Base-by-base conservation (phyloP, 1,140 invertebrate species). In the Aphaenogaster ashmeadi region DNA sequence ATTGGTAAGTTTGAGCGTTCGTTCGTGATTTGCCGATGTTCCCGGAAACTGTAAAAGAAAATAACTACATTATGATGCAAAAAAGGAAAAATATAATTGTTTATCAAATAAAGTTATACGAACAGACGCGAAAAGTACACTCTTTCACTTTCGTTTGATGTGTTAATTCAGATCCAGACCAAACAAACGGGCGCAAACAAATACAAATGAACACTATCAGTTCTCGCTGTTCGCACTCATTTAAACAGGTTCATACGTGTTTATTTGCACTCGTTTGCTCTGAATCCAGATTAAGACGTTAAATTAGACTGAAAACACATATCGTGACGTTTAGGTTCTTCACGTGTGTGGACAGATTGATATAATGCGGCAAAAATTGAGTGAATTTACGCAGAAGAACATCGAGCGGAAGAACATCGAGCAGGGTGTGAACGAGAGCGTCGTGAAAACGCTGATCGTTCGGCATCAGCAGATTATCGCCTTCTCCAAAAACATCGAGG, bases 331-430 rank as follows among this genome's bases (percentile, higher is more conserved):
- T 60, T 38, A 84, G 80, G 54, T 84, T 75, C 54, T 84, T 47
- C 80, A 84, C 13, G 54, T 47, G 15, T 75, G 80, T 13, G 80
- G 80, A 5, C 80, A 84, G n/a, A 84, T 84, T 18, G 80, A 84
- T 4, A 60, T 74, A 75, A 33, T 84, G 2, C 69, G 54, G 13
- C 80, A 47, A 1, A 84, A 84, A 38, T 18, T 84, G 11, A 50
- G 41, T 8, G 33, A 33, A 41, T 44, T 62, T 33, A 44, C 64
- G 6, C 64, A 7, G 44, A 21, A 83, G 4, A 36, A 21, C 2
- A 38, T 80, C 8, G n/a, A 21, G 21, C 62, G 1, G 7, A 36
- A 74, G 7, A 38, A 80, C 7, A 21, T 41, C 18, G 41, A 50
- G 11, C 54, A 41, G 4, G 7, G 5, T 11, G 13, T 38, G 7